These are phyloP conservation scores for Pandion haliaetus DNA, from an alignment of 2,113 vertebrate genomes.

Conservation along the genomic window DNA sequence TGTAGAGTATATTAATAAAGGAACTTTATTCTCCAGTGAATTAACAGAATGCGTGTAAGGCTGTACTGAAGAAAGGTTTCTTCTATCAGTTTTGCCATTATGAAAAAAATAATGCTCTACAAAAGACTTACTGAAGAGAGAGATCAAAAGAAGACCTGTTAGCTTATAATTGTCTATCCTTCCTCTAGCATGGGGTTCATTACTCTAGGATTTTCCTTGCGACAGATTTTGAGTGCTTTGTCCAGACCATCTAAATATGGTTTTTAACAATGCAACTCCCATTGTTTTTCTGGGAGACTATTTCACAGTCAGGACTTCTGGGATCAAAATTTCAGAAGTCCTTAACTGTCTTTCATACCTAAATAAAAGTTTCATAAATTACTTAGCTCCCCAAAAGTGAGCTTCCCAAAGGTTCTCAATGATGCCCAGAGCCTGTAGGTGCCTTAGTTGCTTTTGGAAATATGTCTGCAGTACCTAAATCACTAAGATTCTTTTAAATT, in stretches of 20 bases:
- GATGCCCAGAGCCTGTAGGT: neutral
- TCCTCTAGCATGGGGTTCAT: neutral
- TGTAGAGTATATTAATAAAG: slow-evolving; percentile 35
- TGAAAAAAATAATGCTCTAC: neutral
- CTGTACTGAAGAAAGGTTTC: neutral
- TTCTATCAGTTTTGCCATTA: slow-evolving; percentile 3
- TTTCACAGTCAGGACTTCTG: neutral
- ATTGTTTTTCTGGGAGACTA: neutral
- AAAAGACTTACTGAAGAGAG: neutral
- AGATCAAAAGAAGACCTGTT: neutral
- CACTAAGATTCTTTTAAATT: neutral
- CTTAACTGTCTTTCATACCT: neutral
- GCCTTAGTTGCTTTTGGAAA: neutral
- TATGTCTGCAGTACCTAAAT: neutral
- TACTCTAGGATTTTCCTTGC: neutral
- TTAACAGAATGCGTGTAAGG: neutral
- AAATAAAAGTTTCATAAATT: neutral
- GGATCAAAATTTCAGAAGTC: neutral
- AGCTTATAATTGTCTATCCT: neutral
- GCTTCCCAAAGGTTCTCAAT: neutral
- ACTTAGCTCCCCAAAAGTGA: neutral
- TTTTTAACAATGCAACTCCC: neutral
- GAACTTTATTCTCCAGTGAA: neutral
- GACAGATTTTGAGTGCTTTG: neutral
- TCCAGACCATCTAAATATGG: neutral